Conservation (phyloP, 2,113 vertebrate genomes). For the Paramisgurnus dabryanus region DNA sequence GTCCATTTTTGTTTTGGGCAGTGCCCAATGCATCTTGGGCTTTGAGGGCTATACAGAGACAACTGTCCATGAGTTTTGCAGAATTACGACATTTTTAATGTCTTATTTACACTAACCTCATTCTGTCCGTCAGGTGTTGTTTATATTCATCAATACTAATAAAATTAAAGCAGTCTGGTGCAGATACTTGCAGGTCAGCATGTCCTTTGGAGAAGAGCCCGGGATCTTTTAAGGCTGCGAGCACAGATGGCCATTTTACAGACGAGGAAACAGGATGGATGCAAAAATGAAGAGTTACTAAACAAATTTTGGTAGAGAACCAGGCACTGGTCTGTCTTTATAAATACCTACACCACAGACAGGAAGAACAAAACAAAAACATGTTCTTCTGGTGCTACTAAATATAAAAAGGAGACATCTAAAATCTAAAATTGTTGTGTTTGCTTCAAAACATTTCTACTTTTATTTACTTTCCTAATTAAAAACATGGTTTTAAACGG, state of each 20-base stretch:
- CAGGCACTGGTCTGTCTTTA: constrained; percentile 66
- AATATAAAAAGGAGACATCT: constrained; percentile 63
- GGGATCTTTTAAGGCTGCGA: constrained; percentile 46
- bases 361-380: constrained; percentile 62
- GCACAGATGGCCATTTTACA: constrained; percentile 64
- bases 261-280: constrained; percentile 58
- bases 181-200: constrained; percentile 19
- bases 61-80: constrained; percentile 6
- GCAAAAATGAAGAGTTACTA: constrained; percentile 64
- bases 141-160: constrained; percentile 14
- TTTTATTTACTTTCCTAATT: neutral
- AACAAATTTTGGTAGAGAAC: constrained; percentile 60
- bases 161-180: constrained; percentile 26
- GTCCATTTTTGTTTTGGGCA: constrained; percentile 2
- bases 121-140: neutral
- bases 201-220: constrained; percentile 37
- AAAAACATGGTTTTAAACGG: neutral
- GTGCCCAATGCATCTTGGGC: neutral
- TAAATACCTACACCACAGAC: constrained; percentile 66
- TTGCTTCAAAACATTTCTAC: constrained; percentile 54
- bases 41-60: neutral
- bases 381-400: constrained; percentile 68
- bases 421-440: constrained; percentile 55
- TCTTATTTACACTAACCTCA: constrained; percentile 5
- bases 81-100: neutral